These are phyloP conservation scores for Tympanuchus pallidicinctus DNA, from an alignment of 2,113 vertebrate species.

Conservation along the genomic window DNA sequence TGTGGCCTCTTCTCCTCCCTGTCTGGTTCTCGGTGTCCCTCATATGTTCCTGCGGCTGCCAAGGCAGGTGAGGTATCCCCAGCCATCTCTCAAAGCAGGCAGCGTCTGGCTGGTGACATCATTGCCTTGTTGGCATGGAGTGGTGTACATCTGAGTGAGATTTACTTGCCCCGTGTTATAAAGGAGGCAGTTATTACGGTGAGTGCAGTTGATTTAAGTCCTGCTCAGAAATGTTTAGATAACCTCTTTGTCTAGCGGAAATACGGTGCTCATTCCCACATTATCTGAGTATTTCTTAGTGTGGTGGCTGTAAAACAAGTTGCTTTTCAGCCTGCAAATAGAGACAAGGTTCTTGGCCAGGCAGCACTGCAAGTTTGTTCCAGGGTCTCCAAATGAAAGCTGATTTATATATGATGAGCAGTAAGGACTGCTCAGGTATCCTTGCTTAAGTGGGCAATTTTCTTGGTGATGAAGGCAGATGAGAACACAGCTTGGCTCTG, in stretches of 20 bases:
- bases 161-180: background rate
- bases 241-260: background rate
- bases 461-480: background rate
- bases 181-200: background rate
- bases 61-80: background rate
- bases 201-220: background rate
- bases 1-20: background rate
- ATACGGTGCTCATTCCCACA: background rate
- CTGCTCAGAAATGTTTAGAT: background rate
- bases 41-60: background rate
- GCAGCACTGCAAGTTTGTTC: background rate
- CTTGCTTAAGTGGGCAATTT: background rate
- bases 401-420: background rate
- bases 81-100: background rate
- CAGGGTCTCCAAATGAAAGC: background rate
- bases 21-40: background rate
- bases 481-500: background rate
- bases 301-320: background rate
- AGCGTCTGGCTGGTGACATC: background rate
- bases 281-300: background rate
- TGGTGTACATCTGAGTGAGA: background rate
- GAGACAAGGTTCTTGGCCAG: background rate
- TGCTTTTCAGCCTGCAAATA: background rate
- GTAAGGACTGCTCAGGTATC: background rate
- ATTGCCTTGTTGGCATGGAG: background rate